phyloP scores from a whole-genome alignment of 1,140 invertebrate species.

The Drosophila ohnishii region DNA sequence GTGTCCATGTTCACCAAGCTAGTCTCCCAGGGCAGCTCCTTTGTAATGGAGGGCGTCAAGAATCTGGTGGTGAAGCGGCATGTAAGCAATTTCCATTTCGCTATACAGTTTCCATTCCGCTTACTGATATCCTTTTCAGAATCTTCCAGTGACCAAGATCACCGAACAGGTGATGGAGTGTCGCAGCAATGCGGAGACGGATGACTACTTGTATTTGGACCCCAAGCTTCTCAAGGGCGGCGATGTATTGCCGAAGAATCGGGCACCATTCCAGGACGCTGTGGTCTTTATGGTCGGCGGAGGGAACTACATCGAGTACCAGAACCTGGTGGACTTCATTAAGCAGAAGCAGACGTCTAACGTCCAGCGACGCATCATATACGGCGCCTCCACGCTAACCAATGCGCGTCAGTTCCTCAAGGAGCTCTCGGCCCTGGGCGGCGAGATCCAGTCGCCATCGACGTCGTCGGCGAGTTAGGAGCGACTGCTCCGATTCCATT shows the following conservation, averaged over 20 bases:
- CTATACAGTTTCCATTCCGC: neutral
- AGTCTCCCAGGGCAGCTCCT: slow-evolving; percentile 97
- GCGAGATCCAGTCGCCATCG: slow-evolving; percentile 86
- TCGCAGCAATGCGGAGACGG: slow-evolving; percentile 90
- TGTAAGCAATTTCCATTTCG: slow-evolving; percentile 85
- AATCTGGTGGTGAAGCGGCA: slow-evolving; percentile 99
- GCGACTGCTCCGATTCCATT: slow-evolving; percentile 53
- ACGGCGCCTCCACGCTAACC: slow-evolving; percentile 96
- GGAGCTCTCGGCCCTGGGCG: slow-evolving; percentile 91
- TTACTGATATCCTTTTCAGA: slow-evolving; percentile 84
- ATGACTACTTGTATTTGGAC: slow-evolving; percentile 96
- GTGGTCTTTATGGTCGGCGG: slow-evolving; percentile 99
- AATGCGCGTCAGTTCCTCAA: slow-evolving; percentile 96
- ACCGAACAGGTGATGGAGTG: slow-evolving; percentile 96
- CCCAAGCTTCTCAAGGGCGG: slow-evolving; percentile 92
- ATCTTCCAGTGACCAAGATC: slow-evolving; percentile 95
- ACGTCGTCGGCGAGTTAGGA: slow-evolving; percentile 74
- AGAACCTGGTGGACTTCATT: slow-evolving; percentile 97
- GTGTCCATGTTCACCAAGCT: slow-evolving; percentile 99
- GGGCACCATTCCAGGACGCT: slow-evolving; percentile 92
- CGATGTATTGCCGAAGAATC: slow-evolving; percentile 87
- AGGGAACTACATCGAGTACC: slow-evolving; percentile 99
- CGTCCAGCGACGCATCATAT: slow-evolving; percentile 92
- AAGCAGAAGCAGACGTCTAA: slow-evolving; percentile 91
- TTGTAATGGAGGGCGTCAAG: slow-evolving; percentile 99